Evolutionary conservation across 2,888 invertebrate species (phyloP).

Genomic region (Eulithis testata): DNA sequence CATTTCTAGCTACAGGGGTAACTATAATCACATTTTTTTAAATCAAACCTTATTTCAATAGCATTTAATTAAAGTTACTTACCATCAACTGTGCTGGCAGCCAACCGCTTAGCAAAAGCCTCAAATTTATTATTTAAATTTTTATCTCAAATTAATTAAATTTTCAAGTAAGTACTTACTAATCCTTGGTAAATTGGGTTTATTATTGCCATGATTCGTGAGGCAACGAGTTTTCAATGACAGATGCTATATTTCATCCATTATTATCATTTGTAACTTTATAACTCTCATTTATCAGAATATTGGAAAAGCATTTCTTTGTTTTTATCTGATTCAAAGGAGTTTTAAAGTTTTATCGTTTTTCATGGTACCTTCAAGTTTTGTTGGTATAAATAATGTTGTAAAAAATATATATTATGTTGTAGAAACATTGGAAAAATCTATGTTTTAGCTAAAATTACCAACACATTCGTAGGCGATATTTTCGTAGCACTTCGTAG

Average conservation of each 20-base stretch:
- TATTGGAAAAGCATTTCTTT: conserved; percentile 54
- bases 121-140: background rate
- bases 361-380: too few species aligned
- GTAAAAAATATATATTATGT: too few species aligned
- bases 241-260: conserved; percentile 38
- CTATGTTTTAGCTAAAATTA: background rate
- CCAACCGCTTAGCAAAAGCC: too few species aligned
- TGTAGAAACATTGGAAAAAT: background rate
- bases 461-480: conserved; percentile 15
- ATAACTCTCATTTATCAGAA: conserved; percentile 64
- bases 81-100: too few species aligned
- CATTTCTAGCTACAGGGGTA: background rate
- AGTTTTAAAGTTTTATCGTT: background rate
- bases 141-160: background rate
- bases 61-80: conserved; percentile 5
- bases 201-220: background rate
- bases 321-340: conserved; percentile 1
- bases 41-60: conserved; percentile 29
- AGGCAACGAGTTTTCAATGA: background rate
- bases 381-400: too few species aligned
- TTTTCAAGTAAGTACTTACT: background rate
- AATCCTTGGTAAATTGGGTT: background rate
- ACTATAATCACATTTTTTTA: background rate
- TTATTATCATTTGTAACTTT: conserved; percentile 49
- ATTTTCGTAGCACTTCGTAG: conserved; percentile 33